A percentile compares a stretch with the other conserved stretches of the same genome.
phyloP scores from a whole-genome alignment of 1,140 invertebrate genomes.

The Halesus radiatus region DNA sequence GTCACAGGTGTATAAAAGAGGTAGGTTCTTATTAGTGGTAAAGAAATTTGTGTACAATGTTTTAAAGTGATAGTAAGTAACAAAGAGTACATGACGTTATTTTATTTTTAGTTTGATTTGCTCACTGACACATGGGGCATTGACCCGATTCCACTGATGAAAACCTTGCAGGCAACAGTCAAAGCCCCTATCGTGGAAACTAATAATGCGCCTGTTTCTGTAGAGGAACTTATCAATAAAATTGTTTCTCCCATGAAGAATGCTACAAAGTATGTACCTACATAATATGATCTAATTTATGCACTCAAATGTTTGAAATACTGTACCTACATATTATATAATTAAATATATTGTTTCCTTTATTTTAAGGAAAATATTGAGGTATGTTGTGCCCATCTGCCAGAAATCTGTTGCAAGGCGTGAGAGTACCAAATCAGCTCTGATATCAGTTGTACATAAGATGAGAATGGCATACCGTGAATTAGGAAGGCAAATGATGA shows the following conservation, averaged over 20 bases:
- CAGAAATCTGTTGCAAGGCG: constrained; percentile 74
- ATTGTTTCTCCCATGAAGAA: constrained; percentile 69
- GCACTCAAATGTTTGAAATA: too few relatives aligned
- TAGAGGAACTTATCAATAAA: constrained; percentile 63
- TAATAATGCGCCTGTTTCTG: constrained; percentile 43
- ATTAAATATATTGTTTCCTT: neutral
- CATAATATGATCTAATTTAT: too few relatives aligned
- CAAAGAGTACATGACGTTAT: too few relatives aligned
- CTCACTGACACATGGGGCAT: constrained; percentile 77
- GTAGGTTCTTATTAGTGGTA: constrained; percentile 61
- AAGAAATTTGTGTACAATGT: too few relatives aligned
- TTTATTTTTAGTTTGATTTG: constrained; percentile 74
- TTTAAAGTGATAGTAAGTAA: too few relatives aligned
- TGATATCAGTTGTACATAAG: constrained; percentile 73
- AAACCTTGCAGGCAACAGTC: constrained; percentile 72
- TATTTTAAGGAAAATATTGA: constrained; percentile 41
- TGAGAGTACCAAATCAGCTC: constrained; percentile 78
- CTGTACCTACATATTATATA: too few relatives aligned
- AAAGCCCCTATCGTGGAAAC: constrained; percentile 53
- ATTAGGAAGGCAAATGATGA: constrained; percentile 73
- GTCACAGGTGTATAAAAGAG: constrained; percentile 82
- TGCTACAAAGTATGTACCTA: constrained; percentile 63
- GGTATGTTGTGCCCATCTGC: constrained; percentile 60
- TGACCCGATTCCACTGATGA: constrained; percentile 74
- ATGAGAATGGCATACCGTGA: constrained; percentile 73